phyloP scores from a whole-genome alignment of 1,140 invertebrate genomes.

The Delia radicum region DNA sequence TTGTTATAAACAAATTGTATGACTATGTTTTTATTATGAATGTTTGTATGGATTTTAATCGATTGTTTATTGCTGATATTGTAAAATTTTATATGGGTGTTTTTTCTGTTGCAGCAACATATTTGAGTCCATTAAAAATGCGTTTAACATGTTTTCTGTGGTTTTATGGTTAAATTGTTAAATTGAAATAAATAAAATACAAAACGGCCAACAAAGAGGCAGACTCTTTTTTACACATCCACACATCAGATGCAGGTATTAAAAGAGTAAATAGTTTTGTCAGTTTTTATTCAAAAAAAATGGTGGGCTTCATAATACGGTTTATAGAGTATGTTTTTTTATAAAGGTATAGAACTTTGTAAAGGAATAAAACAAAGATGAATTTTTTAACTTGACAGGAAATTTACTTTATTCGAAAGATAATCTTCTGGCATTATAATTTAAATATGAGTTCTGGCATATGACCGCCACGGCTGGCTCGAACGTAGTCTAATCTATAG shows the following conservation, averaged over 20 bases:
- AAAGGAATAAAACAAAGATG: too few relatives aligned
- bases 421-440: too few relatives aligned
- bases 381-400: too few relatives aligned
- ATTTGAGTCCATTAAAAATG: conserved; percentile 57
- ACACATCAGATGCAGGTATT: background rate
- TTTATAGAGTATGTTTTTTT: too few relatives aligned
- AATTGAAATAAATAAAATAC: conserved; percentile 46
- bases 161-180: conserved; percentile 55
- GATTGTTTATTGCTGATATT: conserved; percentile 22
- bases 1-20: background rate
- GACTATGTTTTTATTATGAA: background rate
- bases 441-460: too few relatives aligned
- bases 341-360: too few relatives aligned
- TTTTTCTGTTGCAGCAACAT: conserved; percentile 41
- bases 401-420: too few relatives aligned
- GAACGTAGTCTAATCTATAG: too few relatives aligned
- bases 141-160: conserved; percentile 56
- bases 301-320: too few relatives aligned
- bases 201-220: conserved; percentile 28
- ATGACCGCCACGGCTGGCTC: too few relatives aligned
- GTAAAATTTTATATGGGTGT: conserved; percentile 10
- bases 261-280: background rate
- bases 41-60: conserved; percentile 3
- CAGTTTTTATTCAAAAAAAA: too few relatives aligned
- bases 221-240: conserved; percentile 27